Percentiles rank a stretch among this genome's conserved stretches.
phyloP scores from a whole-genome alignment of 2,797 vertebrate genomes.

The Cottoperca gobio region DNA sequence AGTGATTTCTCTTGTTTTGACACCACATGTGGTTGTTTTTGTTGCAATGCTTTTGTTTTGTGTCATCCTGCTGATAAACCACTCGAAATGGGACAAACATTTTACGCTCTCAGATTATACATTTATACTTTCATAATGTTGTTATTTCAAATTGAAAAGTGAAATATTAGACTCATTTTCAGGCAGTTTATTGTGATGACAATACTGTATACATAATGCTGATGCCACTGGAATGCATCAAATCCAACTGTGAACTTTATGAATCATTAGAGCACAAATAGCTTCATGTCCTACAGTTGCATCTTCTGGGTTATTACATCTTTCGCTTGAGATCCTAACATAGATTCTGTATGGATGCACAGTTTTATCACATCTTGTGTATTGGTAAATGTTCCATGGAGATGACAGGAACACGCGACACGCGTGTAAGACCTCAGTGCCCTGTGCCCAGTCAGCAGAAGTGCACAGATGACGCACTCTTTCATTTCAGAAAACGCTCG shows the following conservation, averaged over 20 bases:
- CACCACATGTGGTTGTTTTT: slow-evolving; percentile 28
- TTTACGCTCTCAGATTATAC: slow-evolving; percentile 26
- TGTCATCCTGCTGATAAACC: slow-evolving; percentile 38
- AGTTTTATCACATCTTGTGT: slow-evolving; percentile 39
- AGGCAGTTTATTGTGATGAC: slow-evolving; percentile 28
- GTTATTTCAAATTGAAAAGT: slow-evolving; percentile 43
- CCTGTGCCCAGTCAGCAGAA: slow-evolving; percentile 73
- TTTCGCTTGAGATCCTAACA: slow-evolving; percentile 26
- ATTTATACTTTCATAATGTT: slow-evolving; percentile 49
- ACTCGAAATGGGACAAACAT: slow-evolving; percentile 35
- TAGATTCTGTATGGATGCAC: slow-evolving; percentile 33
- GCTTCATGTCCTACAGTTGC: slow-evolving; percentile 40
- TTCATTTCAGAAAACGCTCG: slow-evolving; percentile 66
- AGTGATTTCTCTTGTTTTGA: slow-evolving; percentile 34
- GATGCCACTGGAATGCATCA: slow-evolving; percentile 52
- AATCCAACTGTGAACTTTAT: slow-evolving; percentile 64
- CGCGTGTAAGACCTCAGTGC: slow-evolving; percentile 49
- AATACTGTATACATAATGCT: slow-evolving; percentile 43
- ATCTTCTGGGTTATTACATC: slow-evolving; percentile 47
- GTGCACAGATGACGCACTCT: slow-evolving; percentile 59
- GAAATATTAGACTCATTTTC: slow-evolving; percentile 39
- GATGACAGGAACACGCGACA: slow-evolving; percentile 59
- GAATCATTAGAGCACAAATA: slow-evolving; percentile 63
- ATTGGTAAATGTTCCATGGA: slow-evolving; percentile 41
- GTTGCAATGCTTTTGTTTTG: slow-evolving; percentile 29